Conservation (phyloP, 2,888 invertebrate genomes). For the Xiphydria camelus region DNA sequence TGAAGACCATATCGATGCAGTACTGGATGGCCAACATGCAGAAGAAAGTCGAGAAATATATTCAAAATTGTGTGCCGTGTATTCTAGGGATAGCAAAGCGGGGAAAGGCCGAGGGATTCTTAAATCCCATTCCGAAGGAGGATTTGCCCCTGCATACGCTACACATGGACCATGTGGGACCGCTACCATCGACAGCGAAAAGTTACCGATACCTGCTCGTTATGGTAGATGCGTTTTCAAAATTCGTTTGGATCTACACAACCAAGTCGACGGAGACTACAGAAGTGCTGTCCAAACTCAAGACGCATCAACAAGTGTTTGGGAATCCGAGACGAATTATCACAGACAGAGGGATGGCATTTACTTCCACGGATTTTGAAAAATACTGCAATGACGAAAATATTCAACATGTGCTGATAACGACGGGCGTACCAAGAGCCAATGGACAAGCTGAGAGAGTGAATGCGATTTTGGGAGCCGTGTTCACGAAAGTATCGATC, state of each 20-base stretch:
- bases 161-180: constrained; percentile 5
- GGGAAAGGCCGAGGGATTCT: constrained; percentile 12
- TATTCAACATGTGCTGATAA: constrained; percentile 37
- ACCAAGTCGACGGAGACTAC: constrained; percentile 10
- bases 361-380: constrained; percentile 15
- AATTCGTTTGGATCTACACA: constrained; percentile 18
- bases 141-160: constrained; percentile 4
- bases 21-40: constrained; percentile 26
- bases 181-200: background rate
- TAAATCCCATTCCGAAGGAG: background rate
- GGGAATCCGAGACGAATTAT: constrained; percentile 24
- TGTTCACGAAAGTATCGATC: constrained; percentile 39
- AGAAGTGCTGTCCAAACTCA: constrained; percentile 17
- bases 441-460: constrained; percentile 46
- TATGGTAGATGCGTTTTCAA: constrained; percentile 1
- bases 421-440: constrained; percentile 40
- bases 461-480: constrained; percentile 34
- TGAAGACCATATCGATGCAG: constrained; percentile 22
- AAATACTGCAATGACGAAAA: constrained; percentile 9
- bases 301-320: constrained; percentile 15
- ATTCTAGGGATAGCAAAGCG: constrained; percentile 6
- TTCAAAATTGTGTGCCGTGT: constrained; percentile 16
- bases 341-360: constrained; percentile 23
- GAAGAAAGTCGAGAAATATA: constrained; percentile 21
- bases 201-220: constrained; percentile 5